Conservation (phyloP, 2,797 vertebrate species). For the Tenualosa ilisha region DNA sequence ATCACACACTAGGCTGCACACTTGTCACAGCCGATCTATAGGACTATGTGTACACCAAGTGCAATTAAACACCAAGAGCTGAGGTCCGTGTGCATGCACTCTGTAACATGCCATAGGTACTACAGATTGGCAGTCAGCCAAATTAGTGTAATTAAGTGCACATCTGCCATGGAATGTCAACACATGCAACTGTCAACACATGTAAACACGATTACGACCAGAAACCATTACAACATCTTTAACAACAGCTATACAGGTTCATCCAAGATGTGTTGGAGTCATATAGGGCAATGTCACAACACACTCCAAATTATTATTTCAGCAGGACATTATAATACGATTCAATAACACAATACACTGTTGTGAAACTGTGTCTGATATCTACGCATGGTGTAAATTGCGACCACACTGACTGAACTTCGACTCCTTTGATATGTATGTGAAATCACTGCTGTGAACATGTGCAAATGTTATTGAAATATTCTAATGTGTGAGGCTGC, state of each 20-base stretch:
- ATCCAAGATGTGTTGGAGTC: neutral
- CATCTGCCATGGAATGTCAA: neutral
- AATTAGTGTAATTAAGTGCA: neutral
- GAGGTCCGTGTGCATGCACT: neutral
- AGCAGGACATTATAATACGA: neutral
- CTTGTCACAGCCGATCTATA: neutral
- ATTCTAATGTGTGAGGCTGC: neutral
- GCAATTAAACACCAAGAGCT: neutral
- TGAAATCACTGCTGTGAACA: neutral
- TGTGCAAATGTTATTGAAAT: neutral
- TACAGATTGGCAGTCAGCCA: neutral
- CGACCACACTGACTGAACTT: neutral
- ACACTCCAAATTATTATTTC: neutral
- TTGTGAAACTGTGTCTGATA: neutral
- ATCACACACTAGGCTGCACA: neutral
- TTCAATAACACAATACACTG: neutral
- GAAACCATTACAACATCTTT: neutral
- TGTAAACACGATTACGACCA: neutral
- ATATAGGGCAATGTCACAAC: neutral
- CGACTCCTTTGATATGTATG: neutral
- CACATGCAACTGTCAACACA: neutral
- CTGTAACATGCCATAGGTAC: neutral
- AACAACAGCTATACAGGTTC: neutral
- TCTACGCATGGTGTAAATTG: neutral
- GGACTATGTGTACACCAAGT: neutral